Evolutionary conservation across 2,888 invertebrate genomes (phyloP), one percentile per base, ranked within the genome.

Genomic region (Pycnomerus fuliginosus): DNA sequence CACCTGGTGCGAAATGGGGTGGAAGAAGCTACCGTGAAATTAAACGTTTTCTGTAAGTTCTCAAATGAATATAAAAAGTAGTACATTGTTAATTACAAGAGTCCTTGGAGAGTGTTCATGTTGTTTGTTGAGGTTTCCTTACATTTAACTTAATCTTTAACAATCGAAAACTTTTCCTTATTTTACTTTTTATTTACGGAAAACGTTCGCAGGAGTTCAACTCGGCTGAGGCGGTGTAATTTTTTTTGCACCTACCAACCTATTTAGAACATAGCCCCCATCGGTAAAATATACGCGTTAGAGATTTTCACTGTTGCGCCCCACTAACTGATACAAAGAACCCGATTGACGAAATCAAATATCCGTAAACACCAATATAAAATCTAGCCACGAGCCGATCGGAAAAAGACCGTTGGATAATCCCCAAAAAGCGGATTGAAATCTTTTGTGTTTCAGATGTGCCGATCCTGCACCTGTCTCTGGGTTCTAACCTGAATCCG

Each of bases 41-140:
- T 93, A 44, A 87, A 90, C 74, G 85, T 93, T 55, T 87, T 87
- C 74, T 93, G 93, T 93, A 76, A 90, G 92, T 82, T 70, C 50
- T 48, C 60, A 37, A 25, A 47, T 43, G 52, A 51, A 52, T 50
- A 44, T 49, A 58, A 55, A 54, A 55, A 58, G 49, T 39, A 37
- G 46, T 42, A 45, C 50, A 50, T 46, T 52, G 49, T 53, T 52
- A 52, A 50, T 57, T 58, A 53, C 55, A 33, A 44, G 48, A 39
- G 44, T 45, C 42, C 37, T 39, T 41, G 11, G 23, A 38, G 50
- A 32, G 46, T 36, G 28, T 8, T 48, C 10, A 4, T 44, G 33
- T 48, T 54, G 49, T 46, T 52, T 44, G 42, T 28, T 42, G 44
- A 44, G 49, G 46, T 44, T 50, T 32, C 29, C 20, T 48, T 32